Percentiles rank a stretch among this genome's conserved stretches.
Conservation (phyloP, 37 sponge, comb jelly and placozoan genomes). For the Oopsacas minuta region DNA sequence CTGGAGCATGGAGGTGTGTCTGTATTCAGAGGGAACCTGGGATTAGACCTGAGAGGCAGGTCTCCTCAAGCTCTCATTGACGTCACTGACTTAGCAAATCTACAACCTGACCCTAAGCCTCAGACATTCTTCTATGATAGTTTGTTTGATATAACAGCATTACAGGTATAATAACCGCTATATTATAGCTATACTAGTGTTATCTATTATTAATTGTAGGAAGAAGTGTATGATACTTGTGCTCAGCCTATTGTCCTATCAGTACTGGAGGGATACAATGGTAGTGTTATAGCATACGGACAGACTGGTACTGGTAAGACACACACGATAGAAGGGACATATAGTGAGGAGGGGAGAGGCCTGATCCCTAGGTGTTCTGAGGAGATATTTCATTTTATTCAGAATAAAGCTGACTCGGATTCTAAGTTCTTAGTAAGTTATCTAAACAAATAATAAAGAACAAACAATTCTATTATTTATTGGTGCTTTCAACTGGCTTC, state of each 20-base stretch:
- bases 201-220: slow-evolving; percentile 15
- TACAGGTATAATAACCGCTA: background rate
- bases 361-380: slow-evolving; percentile 70
- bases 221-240: slow-evolving; percentile 32
- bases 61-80: background rate
- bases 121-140: background rate
- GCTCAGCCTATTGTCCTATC: slow-evolving; percentile 42
- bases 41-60: background rate
- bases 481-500: too few relatives aligned
- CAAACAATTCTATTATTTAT: too few relatives aligned
- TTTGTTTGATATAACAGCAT: background rate
- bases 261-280: slow-evolving; percentile 75
- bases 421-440: background rate
- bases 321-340: slow-evolving; percentile 64
- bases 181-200: too few relatives aligned
- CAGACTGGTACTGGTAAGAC: slow-evolving; percentile 89
- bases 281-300: slow-evolving; percentile 84
- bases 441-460: background rate
- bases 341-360: slow-evolving; percentile 30
- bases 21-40: background rate
- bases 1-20: slow-evolving; percentile 8
- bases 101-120: background rate
- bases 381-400: slow-evolving; percentile 65
- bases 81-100: background rate
- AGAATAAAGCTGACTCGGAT: background rate